These are phyloP conservation scores for Bufotes viridis DNA, from an alignment of 2,797 vertebrate species.

Conservation along the genomic window DNA sequence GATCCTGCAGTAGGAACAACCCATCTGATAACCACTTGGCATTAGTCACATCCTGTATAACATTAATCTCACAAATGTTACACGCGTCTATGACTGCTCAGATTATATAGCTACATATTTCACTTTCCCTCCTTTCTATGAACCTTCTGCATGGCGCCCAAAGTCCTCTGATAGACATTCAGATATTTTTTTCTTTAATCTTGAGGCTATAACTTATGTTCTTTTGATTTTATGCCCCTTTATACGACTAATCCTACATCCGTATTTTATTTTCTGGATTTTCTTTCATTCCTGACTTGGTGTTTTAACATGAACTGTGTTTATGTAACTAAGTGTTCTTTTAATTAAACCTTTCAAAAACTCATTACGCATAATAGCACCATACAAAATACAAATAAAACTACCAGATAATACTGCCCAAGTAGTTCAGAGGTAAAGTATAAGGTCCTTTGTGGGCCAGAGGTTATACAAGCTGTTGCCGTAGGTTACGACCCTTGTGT, in stretches of 20 bases:
- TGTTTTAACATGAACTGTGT: neutral
- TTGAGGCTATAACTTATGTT: neutral
- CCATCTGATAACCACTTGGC: slow-evolving; percentile 28
- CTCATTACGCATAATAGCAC: no score
- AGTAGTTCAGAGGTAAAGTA: no score
- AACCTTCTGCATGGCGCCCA: no score
- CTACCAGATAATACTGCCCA: no score
- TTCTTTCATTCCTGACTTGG: neutral
- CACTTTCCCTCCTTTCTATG: neutral
- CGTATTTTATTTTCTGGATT: neutral
- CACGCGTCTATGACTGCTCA: neutral
- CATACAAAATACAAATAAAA: no score
- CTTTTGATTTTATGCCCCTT: neutral
- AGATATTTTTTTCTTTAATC: neutral
- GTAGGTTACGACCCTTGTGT: neutral
- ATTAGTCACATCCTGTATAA: slow-evolving; percentile 53
- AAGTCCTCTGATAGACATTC: neutral
- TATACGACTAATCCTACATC: neutral
- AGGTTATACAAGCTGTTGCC: no score
- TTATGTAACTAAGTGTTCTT: no score
- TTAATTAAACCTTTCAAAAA: no score
- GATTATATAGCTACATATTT: neutral
- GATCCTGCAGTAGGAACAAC: slow-evolving; percentile 14
- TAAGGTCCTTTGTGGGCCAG: no score
- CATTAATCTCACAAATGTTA: slow-evolving; percentile 15